Base-by-base conservation (phyloP, 2,888 invertebrate genomes). In the Acronicta psi region DNA sequence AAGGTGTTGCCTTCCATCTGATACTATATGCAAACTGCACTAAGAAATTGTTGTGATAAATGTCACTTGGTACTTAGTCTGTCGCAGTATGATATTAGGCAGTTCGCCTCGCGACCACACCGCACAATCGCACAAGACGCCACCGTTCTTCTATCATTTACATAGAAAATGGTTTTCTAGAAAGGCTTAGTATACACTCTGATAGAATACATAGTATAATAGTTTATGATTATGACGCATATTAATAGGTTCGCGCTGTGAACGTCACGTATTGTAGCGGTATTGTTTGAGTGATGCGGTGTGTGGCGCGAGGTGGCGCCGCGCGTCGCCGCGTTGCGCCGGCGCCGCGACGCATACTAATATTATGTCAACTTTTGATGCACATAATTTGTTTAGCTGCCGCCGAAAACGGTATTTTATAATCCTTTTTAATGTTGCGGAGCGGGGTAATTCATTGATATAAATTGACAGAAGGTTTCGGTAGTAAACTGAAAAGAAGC, bases 261-360 rank as follows among this genome's bases (percentile, higher is more conserved):
- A 57, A 38, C 41, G 60, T 52, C 69, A 67, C 65, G 76, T 74
- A 61, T 16, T 23, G 5, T 62, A 72, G 70, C 73, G 76, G 76
- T 57, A 73, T 50, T 57, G 61, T 70, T 62, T 69, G 71, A 70
- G 34, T 66, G 57, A 76, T 68, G 42, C 31, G 18, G 45, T 34
- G 44, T 64, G 76, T 64, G 76, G 74, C 68, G 73, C 71, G 31
- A 42, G 62, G 76, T 64, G 76, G 74, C 68, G 73, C 71, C 70
- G 62, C 44, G 59, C 57, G 55, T 54, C 57, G 56, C 29, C 18
- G 42, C 47, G 23, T 9, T 11, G 29, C 14, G 34, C 10, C 58
- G 63, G 25, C 16, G 31, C 10, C 58, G 66, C 20, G 49, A 25
- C 58, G 71, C 65, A 75, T 75, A 75, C 73, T 68, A 68, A 75